Conservation (phyloP, 2,113 vertebrate species). For the Ptyas mucosa region DNA sequence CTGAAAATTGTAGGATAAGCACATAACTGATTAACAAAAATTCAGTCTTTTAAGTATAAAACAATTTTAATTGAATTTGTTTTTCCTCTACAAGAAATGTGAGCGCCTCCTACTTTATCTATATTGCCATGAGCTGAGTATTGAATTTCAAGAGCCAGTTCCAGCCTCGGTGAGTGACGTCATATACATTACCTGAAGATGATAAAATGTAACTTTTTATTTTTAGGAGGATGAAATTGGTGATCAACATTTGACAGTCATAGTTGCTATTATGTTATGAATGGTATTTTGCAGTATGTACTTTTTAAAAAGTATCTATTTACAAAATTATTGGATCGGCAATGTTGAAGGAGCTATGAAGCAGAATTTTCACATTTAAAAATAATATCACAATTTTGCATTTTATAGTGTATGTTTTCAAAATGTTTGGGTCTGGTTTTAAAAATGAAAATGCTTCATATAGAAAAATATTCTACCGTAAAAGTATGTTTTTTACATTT, state of each 20-base stretch:
- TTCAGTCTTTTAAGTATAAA: constrained; percentile 1
- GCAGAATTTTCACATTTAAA: neutral
- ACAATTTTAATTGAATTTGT: constrained; percentile 22
- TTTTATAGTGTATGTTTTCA: neutral
- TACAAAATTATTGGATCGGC: neutral
- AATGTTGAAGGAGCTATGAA: neutral
- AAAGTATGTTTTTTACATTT: constrained; percentile 1
- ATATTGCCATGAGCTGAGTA: constrained; percentile 95
- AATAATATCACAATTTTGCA: neutral
- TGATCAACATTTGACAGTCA: neutral
- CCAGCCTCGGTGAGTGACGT: constrained; percentile 85
- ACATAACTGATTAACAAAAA: neutral
- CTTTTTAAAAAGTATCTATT: neutral
- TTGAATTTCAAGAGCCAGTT: constrained; percentile 95
- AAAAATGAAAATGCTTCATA: neutral
- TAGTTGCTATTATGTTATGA: neutral
- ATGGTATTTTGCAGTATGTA: neutral
- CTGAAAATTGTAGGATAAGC: neutral
- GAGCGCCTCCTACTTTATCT: constrained; percentile 94
- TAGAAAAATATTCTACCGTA: neutral
- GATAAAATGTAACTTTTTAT: neutral
- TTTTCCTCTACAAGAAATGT: constrained; percentile 80
- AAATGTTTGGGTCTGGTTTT: neutral
- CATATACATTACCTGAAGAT: neutral
- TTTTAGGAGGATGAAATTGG: neutral